Evolutionary conservation across 2,113 vertebrate species (phyloP), one percentile per base, ranked within the genome.

Genomic region (Pogonocichla stellata): DNA sequence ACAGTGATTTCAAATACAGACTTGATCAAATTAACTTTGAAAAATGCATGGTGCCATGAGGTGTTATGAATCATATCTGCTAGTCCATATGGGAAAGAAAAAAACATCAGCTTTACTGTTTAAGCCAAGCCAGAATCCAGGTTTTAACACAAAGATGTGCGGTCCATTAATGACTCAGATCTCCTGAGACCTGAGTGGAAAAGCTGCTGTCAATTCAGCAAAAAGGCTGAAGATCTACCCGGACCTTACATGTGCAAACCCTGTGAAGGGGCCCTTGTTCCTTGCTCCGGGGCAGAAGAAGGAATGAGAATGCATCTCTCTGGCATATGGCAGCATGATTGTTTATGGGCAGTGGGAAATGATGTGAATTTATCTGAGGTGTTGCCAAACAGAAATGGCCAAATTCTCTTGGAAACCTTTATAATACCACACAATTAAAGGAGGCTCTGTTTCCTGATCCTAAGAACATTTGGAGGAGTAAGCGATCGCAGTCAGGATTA

Each of bases 391-490:
- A 82, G 47, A 82, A 85, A 88, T 18, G 47, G 43, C 17, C 64
- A 71, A 73, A 53, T 62, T 67, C 57, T 90, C 82, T 89, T 79
- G 80, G 81, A 88, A 88, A 66, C 65, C 47, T 12, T 69, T 57
- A 6, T 38, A 80, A 66, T 18, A 88, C 53, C 29, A 74, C 47
- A 29, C 54, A 90, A 53, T 83, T 93, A 90, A 77, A 83, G 42
- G 17, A 86, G 17, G 47, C 90, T 86, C 78, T 88, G 50, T 88
- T 86, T 80, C 88, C 88, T 58, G 56, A 90, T 65, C 48, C 54
- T 60, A 66, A 61, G 79, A 82, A 61, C 19, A 19, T 79, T 82
- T 73, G 4, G 43, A 91, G 69, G 34, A 91, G 29, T 43, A 75
- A 60, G 31, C 0, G 0, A 65, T 54, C 80, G 51, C 50, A 82